Conservation (phyloP, 2,888 invertebrate species). For the Platycheirus albimanus region DNA sequence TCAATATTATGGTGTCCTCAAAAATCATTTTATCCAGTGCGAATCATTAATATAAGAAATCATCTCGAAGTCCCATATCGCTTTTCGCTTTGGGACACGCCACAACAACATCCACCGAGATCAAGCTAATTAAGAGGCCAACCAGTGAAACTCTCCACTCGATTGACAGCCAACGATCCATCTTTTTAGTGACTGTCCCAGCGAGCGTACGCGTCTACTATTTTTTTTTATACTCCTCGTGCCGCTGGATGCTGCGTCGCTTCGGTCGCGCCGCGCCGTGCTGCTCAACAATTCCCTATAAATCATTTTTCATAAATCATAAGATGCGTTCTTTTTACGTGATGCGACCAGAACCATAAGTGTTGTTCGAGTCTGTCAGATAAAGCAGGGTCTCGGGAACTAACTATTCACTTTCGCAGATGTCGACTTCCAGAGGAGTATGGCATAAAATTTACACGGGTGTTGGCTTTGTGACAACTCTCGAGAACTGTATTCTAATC, state of each 20-base stretch:
- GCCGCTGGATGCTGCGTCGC: too few species aligned
- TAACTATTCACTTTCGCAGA: constrained; percentile 9
- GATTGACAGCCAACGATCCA: constrained; percentile 69
- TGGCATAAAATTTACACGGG: too few species aligned
- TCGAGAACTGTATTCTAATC: constrained; percentile 50
- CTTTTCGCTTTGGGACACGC: constrained; percentile 10
- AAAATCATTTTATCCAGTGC: constrained; percentile 40
- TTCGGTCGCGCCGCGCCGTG: too few species aligned
- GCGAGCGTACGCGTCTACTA: constrained; percentile 17
- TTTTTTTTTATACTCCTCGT: constrained; percentile 51
- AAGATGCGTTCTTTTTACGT: constrained; percentile 52
- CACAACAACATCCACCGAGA: not conserved
- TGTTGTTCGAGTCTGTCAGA: constrained; percentile 10
- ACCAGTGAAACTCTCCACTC: constrained; percentile 41
- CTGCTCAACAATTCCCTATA: constrained; percentile 61
- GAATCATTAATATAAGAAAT: constrained; percentile 58
- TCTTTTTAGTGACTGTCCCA: constrained; percentile 53
- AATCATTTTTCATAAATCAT: constrained; percentile 77
- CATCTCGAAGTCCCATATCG: constrained; percentile 18
- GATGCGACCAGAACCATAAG: constrained; percentile 68
- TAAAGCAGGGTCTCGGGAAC: not conserved
- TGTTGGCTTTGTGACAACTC: constrained; percentile 5
- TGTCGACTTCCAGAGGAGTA: constrained; percentile 2
- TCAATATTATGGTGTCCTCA: constrained; percentile 64
- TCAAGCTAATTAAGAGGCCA: constrained; percentile 73